phyloP scores from a whole-genome alignment of 2,888 invertebrate genomes.

The Athrips mouffetella region DNA sequence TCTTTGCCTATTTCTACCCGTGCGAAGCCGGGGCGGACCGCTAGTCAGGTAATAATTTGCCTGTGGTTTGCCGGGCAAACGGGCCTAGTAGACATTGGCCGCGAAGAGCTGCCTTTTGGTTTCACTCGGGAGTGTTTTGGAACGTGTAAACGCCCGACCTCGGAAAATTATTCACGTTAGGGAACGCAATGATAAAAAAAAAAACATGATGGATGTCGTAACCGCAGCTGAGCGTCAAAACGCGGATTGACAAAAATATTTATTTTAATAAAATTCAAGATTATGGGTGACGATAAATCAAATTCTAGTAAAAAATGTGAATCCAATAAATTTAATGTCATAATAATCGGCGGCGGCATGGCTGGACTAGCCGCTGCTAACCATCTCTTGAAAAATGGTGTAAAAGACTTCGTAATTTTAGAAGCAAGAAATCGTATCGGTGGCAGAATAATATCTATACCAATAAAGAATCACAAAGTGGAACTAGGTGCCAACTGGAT shows the following conservation, averaged over 20 bases:
- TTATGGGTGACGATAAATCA: conserved; percentile 74
- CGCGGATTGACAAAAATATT: conserved; percentile 52
- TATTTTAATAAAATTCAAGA: conserved; percentile 50
- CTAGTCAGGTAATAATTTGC: too few species aligned
- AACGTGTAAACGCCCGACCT: too few species aligned
- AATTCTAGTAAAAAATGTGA: conserved; percentile 74
- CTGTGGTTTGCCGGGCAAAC: too few species aligned
- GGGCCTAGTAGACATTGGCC: too few species aligned
- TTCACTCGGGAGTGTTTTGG: too few species aligned
- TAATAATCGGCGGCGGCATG: conserved; percentile 91
- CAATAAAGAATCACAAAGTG: conserved; percentile 81
- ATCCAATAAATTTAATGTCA: conserved; percentile 80
- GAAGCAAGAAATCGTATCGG: conserved; percentile 90
- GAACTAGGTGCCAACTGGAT: conserved; percentile 97
- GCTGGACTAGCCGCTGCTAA: conserved; percentile 92
- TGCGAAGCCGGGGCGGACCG: too few species aligned
- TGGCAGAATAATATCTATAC: conserved; percentile 87
- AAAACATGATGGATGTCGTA: conserved; percentile 45
- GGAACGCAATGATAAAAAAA: too few species aligned
- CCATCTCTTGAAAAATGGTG: conserved; percentile 87
- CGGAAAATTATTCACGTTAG: too few species aligned
- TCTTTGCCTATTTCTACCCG: too few species aligned
- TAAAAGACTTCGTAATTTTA: conserved; percentile 86
- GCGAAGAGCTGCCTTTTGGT: too few species aligned
- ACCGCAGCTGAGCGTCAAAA: conserved; percentile 64